These are phyloP conservation scores for Heterotis niloticus DNA, from an alignment of 2,113 vertebrate species.

Conservation along the genomic window DNA sequence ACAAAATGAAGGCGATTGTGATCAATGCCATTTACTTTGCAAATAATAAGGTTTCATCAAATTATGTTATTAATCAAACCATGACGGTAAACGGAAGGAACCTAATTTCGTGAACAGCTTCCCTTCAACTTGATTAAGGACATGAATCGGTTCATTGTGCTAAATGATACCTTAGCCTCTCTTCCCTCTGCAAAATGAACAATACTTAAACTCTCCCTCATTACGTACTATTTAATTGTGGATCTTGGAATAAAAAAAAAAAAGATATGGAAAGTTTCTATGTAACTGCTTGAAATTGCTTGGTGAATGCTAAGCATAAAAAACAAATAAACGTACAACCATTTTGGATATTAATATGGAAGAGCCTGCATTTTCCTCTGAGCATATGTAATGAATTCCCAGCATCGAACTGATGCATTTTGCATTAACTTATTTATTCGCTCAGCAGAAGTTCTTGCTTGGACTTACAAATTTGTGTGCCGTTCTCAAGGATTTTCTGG, in stretches of 20 bases:
- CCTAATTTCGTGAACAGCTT: constrained; percentile 12
- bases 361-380: no score
- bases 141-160: background rate
- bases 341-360: no score
- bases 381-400: no score
- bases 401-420: background rate
- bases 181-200: background rate
- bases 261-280: background rate
- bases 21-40: constrained; percentile 6
- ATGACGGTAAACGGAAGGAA: constrained; percentile 1
- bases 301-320: no score
- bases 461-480: no score
- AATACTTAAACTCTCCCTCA: background rate
- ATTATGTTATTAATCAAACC: constrained; percentile 13
- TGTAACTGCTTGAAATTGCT: background rate
- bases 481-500: no score
- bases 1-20: constrained; percentile 10
- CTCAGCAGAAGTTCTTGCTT: no score
- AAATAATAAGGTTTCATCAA: background rate
- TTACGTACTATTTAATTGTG: background rate
- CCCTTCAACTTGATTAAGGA: constrained; percentile 4
- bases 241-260: no score
- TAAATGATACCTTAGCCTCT: constrained; percentile 4
- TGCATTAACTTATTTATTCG: constrained; percentile 13
- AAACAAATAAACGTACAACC: no score